Evolutionary conservation across 2,888 invertebrate species (phyloP), one percentile per base, ranked within the genome.

Genomic region (Linhomoeus sp.): DNA sequence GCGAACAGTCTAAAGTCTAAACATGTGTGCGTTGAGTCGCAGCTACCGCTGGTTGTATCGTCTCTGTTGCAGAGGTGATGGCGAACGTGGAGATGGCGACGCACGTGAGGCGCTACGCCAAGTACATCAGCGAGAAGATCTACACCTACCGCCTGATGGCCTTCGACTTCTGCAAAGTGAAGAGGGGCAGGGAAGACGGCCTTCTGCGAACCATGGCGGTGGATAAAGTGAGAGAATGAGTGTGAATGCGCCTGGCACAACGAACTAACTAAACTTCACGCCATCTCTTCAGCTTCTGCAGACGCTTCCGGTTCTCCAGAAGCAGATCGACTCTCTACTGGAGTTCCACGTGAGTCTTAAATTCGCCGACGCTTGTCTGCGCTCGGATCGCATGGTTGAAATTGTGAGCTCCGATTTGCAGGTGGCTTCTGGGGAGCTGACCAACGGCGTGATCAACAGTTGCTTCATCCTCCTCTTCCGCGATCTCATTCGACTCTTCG

Each of bases 81-180:
- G 46, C 73, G 88, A 90, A 88, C 52, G 94, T 92, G 73, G 94
- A 97, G 70, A 97, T 99, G 92, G 94, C 94, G 45, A 88, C 88
- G 58, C 97, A 90, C 71, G 94, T 99, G 67, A 76, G 94, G 67
- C 78, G 92, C 58, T 97, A 97, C 73, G 90, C 94, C 66, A 88
- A 88, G 72, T 99, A 99, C 75, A 76, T 99, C 67, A 92, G 94
- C 69, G 94, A 97, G 73, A 99, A 99, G 73, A 90, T 94, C 45
- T 75, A 88, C 57, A 90, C 94, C 15, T 99, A 99, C 75, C 78
- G 97, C 70, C 81, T 84, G 49, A 92, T 94, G 64, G 97, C 97
- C 56, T 97, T 94, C 69, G 97, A 99, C 71, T 97, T 99, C 74
- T 97, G 97, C 75, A 99, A 97, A 77, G 88, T 94, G 46, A 97